Evolutionary conservation across 2,888 invertebrate genomes (phyloP), one percentile per base, ranked within the genome.

Genomic region (Campoletis raptor): DNA sequence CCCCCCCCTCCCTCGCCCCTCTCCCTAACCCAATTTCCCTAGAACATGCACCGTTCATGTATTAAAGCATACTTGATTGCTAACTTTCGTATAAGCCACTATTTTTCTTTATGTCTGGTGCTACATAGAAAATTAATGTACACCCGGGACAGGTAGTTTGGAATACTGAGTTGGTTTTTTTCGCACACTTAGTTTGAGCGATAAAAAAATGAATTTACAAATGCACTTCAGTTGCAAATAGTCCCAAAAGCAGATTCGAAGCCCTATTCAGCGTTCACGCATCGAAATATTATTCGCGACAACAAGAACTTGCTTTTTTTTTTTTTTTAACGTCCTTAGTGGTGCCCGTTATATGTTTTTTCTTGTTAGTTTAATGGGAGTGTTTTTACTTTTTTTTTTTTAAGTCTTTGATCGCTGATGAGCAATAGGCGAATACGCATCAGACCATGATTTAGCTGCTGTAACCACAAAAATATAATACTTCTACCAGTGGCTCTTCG

Each of bases 11-110:
- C n/a, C n/a, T n/a, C n/a, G n/a, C n/a, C n/a, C n/a, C n/a, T n/a
- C n/a, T n/a, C n/a, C n/a, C n/a, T n/a, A 30, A 86, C 74, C 86
- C 81, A 86, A 86, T 81, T 86, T 86, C 78, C 64, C 69, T 84
- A 45, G 74, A 72, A 67, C 81, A 61, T 54, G 78, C 83, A 84
- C 73, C n/a, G 81, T 83, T 81, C 69, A 42, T 73, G 66, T 80
- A 83, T 78, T 86, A 80, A 80, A 82, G 69, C 79, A 36, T 80
- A 76, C 66, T 80, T 73, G 72, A 64, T 78, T 77, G 30, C 77
- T 61, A 24, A 37, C 54, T 85, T 79, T 52, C 54, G 72, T 48
- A 48, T 42, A 12, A 61, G 18, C 4, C 42, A 45, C 24, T 45
- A 57, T 80, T 77, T 77, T 77, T 69, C 40, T 45, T 77, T 69